A percentile compares a stretch with the other conserved stretches of the same genome.
These are phyloP conservation scores for Upupa epops DNA, from an alignment of 2,113 vertebrate species.

Conservation along the genomic window DNA sequence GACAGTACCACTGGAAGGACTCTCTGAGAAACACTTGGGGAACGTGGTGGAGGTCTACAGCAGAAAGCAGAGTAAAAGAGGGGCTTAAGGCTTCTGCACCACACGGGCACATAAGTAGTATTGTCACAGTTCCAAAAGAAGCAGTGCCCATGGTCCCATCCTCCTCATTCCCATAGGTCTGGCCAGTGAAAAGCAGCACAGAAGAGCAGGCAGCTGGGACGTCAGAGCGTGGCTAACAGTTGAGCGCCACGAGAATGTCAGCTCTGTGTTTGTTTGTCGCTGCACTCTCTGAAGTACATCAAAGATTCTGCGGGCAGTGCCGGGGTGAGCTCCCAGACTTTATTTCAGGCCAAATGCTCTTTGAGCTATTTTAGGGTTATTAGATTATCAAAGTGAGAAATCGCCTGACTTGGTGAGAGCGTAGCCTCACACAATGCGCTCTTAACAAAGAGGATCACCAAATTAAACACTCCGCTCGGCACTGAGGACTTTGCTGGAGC, in stretches of 20 bases:
- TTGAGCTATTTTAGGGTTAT: conserved; percentile 50
- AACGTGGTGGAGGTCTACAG: neutral
- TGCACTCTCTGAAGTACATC: neutral
- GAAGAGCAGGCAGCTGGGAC: neutral
- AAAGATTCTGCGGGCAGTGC: neutral
- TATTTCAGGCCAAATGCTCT: neutral
- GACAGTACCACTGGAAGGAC: neutral
- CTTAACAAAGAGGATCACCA: conserved; percentile 49
- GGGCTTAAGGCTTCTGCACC: neutral
- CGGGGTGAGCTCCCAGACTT: neutral
- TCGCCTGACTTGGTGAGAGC: conserved; percentile 28
- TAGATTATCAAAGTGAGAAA: conserved; percentile 40
- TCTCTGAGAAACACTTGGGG: neutral
- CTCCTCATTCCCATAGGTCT: neutral
- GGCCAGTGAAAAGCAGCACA: neutral
- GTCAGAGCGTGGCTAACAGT: neutral
- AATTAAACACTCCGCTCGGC: conserved; percentile 20
- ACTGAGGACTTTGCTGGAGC: neutral
- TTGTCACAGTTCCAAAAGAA: neutral
- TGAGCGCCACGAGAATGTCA: neutral
- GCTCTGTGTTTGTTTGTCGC: neutral
- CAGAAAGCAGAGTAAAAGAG: neutral
- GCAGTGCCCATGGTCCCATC: neutral
- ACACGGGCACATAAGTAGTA: neutral
- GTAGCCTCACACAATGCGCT: neutral